Evolutionary conservation across 1,140 invertebrate genomes (phyloP).

Genomic region (Brachionus asplanchnoidis): DNA sequence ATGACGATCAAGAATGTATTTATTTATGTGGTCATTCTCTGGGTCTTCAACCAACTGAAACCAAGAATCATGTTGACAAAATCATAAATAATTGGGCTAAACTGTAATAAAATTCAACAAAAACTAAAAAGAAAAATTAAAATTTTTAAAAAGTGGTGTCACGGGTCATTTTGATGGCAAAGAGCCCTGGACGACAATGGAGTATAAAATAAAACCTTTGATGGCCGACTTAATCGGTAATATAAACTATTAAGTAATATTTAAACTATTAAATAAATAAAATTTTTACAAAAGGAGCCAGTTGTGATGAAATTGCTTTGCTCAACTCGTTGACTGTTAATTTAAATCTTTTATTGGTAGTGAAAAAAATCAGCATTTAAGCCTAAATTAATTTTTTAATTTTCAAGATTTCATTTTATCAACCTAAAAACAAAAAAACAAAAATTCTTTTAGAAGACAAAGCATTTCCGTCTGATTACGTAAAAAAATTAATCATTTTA

Average conservation of each 20-base stretch:
- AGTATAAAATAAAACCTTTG: constrained; percentile 57
- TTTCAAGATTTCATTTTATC: constrained; percentile 61
- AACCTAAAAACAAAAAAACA: constrained; percentile 58
- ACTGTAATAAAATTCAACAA: constrained; percentile 36
- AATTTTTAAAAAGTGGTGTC: constrained; percentile 55
- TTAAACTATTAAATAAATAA: constrained; percentile 49
- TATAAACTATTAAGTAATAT: too few species aligned
- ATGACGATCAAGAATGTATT: constrained; percentile 54
- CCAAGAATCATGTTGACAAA: constrained; percentile 51
- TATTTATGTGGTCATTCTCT: constrained; percentile 63
- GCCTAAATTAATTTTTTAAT: not conserved
- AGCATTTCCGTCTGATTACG: constrained; percentile 63
- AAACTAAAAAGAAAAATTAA: constrained; percentile 48
- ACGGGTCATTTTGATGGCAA: constrained; percentile 57
- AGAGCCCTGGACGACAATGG: constrained; percentile 59
- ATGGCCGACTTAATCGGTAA: constrained; percentile 48
- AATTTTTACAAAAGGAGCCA: constrained; percentile 56
- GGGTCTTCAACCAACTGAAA: constrained; percentile 59
- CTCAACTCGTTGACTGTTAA: constrained; percentile 63
- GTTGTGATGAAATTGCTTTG: constrained; percentile 57
- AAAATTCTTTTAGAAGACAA: constrained; percentile 63
- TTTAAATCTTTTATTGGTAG: constrained; percentile 59
- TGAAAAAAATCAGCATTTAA: not conserved
- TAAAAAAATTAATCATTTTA: not conserved
- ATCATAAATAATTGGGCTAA: constrained; percentile 59